A percentile compares a stretch with the other conserved stretches of the same genome.
Evolutionary conservation across 2,797 vertebrate genomes (phyloP).

Genomic region (Pseudochirops corinnae): DNA sequence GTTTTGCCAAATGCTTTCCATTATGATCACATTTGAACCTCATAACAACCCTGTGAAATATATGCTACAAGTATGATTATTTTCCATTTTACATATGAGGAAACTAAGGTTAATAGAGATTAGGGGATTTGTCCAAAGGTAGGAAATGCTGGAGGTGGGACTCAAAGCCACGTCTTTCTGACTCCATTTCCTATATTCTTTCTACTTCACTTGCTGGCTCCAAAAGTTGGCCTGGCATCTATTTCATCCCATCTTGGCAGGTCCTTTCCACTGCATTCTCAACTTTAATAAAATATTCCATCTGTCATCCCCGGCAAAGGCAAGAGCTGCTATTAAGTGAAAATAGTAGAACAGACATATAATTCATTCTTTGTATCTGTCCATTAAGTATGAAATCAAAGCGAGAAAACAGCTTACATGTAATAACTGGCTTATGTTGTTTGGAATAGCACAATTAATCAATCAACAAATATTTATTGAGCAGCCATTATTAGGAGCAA

Average conservation of each 20-base stretch:
- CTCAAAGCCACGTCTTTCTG: neutral
- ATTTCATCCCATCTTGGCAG: constrained; percentile 12
- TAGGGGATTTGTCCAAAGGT: neutral
- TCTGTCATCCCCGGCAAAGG: neutral
- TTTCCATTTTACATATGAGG: neutral
- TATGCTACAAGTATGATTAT: neutral
- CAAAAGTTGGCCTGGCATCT: neutral
- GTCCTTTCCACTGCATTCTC: neutral
- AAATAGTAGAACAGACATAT: neutral
- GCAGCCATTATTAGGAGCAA: neutral
- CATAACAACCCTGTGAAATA: neutral
- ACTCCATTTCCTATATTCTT: neutral
- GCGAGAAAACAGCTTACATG: constrained; percentile 14
- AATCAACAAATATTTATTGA: constrained; percentile 37
- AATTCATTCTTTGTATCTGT: constrained; percentile 8
- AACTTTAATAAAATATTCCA: constrained; percentile 36
- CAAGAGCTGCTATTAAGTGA: neutral
- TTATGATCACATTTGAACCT: neutral
- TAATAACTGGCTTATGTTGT: neutral
- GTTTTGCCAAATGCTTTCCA: neutral
- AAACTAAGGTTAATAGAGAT: neutral
- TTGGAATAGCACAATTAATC: constrained; percentile 10
- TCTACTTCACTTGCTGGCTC: neutral
- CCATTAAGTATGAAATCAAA: constrained; percentile 2
- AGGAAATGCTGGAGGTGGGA: neutral